phyloP scores from a whole-genome alignment of 1,140 invertebrate genomes.

The Drosophila ficusphila region DNA sequence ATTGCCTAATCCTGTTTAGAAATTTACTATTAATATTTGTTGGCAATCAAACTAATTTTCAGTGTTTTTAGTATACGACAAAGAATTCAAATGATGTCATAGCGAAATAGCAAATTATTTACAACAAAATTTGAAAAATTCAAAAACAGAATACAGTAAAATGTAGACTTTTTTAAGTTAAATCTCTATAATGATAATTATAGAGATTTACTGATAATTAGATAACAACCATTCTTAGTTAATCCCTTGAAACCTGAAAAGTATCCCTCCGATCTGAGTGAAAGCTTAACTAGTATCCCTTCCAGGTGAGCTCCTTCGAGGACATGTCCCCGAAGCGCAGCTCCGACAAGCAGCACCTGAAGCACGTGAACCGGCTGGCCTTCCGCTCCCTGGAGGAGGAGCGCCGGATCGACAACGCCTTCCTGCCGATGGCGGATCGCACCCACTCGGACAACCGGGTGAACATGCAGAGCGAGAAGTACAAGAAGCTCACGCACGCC shows the following conservation, averaged over 20 bases:
- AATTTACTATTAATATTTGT: no score
- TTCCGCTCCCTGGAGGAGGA: conserved; percentile 83
- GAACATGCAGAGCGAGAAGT: conserved; percentile 82
- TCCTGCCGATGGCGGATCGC: conserved; percentile 79
- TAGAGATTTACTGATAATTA: not conserved
- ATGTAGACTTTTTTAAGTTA: no score
- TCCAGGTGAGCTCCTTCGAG: conserved; percentile 79
- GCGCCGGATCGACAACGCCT: conserved; percentile 83
- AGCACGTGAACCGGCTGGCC: conserved; percentile 78
- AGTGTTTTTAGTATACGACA: no score
- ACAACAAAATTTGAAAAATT: no score
- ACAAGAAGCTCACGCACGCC: conserved; percentile 82
- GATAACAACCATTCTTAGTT: not conserved
- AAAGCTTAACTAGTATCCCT: conserved; percentile 35
- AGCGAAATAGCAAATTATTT: no score
- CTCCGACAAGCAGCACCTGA: conserved; percentile 68
- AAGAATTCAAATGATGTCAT: no score
- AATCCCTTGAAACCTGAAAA: not conserved
- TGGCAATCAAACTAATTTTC: no score
- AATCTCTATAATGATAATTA: no score
- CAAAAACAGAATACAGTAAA: no score
- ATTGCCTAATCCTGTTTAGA: no score
- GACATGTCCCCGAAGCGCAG: conserved; percentile 76
- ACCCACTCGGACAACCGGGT: conserved; percentile 83
- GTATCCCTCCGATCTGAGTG: not conserved